Evolutionary conservation across 2,888 invertebrate species (phyloP).

Genomic region (Taphrorychus bicolor): DNA sequence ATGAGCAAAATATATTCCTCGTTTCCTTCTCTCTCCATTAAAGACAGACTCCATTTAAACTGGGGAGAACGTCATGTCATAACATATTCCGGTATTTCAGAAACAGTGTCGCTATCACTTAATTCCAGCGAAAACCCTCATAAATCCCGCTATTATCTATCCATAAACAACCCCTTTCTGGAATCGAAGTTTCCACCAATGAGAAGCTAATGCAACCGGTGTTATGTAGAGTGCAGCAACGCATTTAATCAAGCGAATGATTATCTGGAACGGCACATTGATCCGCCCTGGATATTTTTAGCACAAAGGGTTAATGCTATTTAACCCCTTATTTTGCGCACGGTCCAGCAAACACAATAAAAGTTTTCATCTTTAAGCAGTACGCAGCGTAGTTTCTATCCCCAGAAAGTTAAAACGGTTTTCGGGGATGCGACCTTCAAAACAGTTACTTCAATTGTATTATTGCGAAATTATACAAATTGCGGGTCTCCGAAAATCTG

Average conservation of each 20-base stretch:
- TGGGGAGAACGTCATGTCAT: no score
- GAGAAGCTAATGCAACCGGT: background rate
- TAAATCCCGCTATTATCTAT: background rate
- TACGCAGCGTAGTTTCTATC: background rate
- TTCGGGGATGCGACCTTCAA: background rate
- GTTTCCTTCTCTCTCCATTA: no score
- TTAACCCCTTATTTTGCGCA: conserved; percentile 2
- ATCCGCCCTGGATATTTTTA: conserved; percentile 49
- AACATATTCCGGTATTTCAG: no score
- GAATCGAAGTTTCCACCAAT: background rate
- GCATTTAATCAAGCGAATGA: conserved; percentile 42
- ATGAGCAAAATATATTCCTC: no score
- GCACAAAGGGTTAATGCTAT: conserved; percentile 55
- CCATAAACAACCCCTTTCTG: background rate
- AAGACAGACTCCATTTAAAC: no score
- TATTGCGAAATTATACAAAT: background rate
- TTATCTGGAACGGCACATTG: conserved; percentile 47
- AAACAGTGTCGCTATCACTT: no score
- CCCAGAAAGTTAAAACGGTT: background rate
- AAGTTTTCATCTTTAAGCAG: background rate
- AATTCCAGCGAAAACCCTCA: no score
- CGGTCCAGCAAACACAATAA: background rate
- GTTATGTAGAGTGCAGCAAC: conserved; percentile 40
- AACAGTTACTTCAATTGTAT: background rate
- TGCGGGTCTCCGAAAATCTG: background rate